Evolutionary conservation across 2,888 invertebrate genomes (phyloP).

Genomic region (Eustalomyia histrio): DNA sequence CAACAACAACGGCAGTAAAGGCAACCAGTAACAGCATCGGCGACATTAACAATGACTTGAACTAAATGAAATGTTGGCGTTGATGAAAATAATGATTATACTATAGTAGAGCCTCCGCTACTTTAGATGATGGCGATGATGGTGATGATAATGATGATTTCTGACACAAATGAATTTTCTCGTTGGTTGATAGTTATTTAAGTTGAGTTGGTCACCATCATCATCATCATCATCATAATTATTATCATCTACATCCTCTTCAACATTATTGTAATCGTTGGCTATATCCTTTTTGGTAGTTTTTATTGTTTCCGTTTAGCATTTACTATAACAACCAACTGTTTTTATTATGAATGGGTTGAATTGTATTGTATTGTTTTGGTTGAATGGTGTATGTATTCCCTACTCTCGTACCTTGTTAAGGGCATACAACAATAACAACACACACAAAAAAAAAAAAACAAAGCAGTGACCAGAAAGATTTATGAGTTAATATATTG

Average conservation of each 20-base stretch:
- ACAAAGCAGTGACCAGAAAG: conserved; percentile 37
- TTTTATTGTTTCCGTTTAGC: conserved; percentile 64
- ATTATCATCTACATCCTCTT: conserved; percentile 21
- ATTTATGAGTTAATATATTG: conserved; percentile 65
- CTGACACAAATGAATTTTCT: conserved; percentile 31
- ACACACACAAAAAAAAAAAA: background rate
- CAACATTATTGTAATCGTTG: conserved; percentile 36
- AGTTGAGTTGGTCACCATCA: conserved; percentile 26
- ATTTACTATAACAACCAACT: conserved; percentile 47
- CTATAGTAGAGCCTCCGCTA: conserved; percentile 38
- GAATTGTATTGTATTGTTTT: conserved; percentile 36
- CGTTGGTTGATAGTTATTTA: conserved; percentile 42
- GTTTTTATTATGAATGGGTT: conserved; percentile 37
- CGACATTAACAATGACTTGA: conserved; percentile 55
- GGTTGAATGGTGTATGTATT: background rate
- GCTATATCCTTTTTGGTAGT: conserved; percentile 45
- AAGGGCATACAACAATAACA: background rate
- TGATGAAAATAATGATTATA: conserved; percentile 51
- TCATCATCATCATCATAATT: conserved; percentile 43
- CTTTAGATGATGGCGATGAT: conserved; percentile 7
- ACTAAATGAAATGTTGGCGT: conserved; percentile 59
- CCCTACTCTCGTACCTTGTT: conserved; percentile 42
- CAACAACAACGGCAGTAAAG: background rate
- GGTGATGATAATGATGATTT: conserved; percentile 12
- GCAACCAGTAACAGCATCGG: background rate